A percentile compares a stretch with the other conserved stretches of the same genome.
Evolutionary conservation across 2,888 invertebrate genomes (phyloP).

Genomic region (Dermolepida albohirtum): DNA sequence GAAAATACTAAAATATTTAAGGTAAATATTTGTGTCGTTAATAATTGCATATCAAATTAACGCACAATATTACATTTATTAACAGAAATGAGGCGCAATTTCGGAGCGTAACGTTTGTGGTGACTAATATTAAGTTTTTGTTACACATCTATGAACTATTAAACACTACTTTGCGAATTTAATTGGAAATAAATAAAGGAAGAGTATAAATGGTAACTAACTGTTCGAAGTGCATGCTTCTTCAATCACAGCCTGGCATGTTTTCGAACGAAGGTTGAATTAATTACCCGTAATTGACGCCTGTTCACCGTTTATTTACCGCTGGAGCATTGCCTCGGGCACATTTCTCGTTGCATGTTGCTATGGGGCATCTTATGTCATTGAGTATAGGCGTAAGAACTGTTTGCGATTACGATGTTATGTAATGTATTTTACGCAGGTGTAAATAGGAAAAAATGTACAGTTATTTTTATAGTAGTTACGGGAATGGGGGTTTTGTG

Average conservation of each 20-base stretch:
- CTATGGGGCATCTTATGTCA: too few species aligned
- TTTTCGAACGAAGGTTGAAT: slow-evolving; percentile 13
- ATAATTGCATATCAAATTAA: background rate
- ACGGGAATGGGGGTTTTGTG: too few species aligned
- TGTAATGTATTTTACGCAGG: too few species aligned
- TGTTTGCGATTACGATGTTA: too few species aligned
- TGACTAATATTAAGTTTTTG: background rate
- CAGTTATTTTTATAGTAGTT: too few species aligned
- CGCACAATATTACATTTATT: background rate
- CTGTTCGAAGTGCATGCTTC: background rate
- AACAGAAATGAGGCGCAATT: background rate
- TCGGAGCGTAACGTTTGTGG: too few species aligned
- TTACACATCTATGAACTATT: background rate
- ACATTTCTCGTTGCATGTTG: too few species aligned
- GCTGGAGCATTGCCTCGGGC: background rate
- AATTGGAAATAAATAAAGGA: too few species aligned
- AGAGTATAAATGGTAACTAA: too few species aligned
- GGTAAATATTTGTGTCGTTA: slow-evolving; percentile 7
- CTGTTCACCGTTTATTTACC: background rate
- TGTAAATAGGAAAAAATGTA: too few species aligned
- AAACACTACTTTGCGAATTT: background rate
- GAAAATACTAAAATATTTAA: background rate
- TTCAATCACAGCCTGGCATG: background rate
- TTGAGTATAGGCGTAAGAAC: too few species aligned
- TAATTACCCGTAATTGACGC: slow-evolving; percentile 14